Percentiles rank a stretch among this genome's conserved stretches.
Evolutionary conservation across 1,140 invertebrate genomes (phyloP).

Genomic region (Macrotrachela quadricornifera): DNA sequence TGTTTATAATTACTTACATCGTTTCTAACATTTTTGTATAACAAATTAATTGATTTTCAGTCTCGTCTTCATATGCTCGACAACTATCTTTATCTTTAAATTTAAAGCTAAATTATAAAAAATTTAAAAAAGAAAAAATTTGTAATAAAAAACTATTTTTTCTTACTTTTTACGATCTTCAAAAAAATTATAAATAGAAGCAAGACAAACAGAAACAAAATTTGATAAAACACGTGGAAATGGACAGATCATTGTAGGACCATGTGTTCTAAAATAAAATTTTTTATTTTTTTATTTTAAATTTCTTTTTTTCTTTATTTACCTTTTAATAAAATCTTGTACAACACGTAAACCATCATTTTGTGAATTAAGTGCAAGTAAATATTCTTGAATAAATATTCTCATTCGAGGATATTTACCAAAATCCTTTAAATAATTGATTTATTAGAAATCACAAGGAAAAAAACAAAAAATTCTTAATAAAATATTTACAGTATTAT

Average conservation of each 20-base stretch:
- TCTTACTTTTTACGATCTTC: constrained; percentile 28
- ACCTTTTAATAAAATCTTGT: constrained; percentile 40
- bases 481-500: constrained; percentile 38
- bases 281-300: no score
- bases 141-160: neutral
- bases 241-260: constrained; percentile 49
- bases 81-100: no score
- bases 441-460: no score
- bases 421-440: constrained; percentile 39
- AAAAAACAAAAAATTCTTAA: no score
- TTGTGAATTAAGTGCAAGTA: constrained; percentile 50
- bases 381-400: constrained; percentile 53
- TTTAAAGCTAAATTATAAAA: no score
- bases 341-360: constrained; percentile 50
- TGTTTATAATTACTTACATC: constrained; percentile 13
- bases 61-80: constrained; percentile 1
- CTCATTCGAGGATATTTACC: constrained; percentile 54
- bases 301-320: no score
- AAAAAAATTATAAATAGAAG: constrained; percentile 40
- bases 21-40: constrained; percentile 10
- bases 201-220: constrained; percentile 54
- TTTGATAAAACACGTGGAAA: constrained; percentile 61
- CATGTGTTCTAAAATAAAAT: constrained; percentile 42
- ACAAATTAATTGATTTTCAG: constrained; percentile 8
- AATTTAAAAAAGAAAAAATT: no score